phyloP scores from a whole-genome alignment of 1,140 invertebrate genomes.

The Zaprionus africanus region DNA sequence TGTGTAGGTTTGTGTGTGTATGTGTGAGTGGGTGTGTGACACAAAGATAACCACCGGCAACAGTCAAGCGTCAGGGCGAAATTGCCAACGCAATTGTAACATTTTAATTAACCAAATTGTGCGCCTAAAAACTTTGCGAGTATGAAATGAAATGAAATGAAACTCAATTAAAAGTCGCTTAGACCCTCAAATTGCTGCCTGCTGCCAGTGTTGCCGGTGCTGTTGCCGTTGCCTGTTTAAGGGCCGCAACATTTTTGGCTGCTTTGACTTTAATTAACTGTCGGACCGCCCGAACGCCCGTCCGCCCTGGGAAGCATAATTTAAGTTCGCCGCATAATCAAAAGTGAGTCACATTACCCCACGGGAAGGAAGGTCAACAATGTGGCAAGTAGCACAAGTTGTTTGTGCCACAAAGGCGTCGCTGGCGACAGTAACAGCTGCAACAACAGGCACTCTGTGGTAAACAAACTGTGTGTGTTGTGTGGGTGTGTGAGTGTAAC shows the following conservation, averaged over 20 bases:
- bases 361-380: conserved; percentile 44
- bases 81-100: conserved; percentile 76
- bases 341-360: conserved; percentile 46
- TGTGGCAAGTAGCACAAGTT: conserved; percentile 27
- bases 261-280: conserved; percentile 69
- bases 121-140: conserved; percentile 58
- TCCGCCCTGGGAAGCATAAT: conserved; percentile 37
- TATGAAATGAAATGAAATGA: conserved; percentile 58
- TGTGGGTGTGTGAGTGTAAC: neutral
- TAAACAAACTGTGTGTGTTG: conserved; percentile 5
- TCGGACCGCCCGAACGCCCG: neutral
- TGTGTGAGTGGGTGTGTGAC: neutral
- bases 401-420: conserved; percentile 26
- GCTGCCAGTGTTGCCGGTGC: neutral
- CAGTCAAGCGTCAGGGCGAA: conserved; percentile 38
- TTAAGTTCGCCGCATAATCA: conserved; percentile 56
- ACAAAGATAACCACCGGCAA: conserved; percentile 51
- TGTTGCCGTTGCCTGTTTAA: conserved; percentile 15
- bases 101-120: conserved; percentile 83
- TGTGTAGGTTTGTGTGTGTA: neutral
- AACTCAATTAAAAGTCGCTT: conserved; percentile 83
- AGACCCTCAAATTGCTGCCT: conserved; percentile 54
- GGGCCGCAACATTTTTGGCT: conserved; percentile 5
- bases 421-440: neutral
- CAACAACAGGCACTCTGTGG: conserved; percentile 6